These are phyloP conservation scores for Tympanuchus pallidicinctus DNA, from an alignment of 2,113 vertebrate genomes.

Conservation along the genomic window DNA sequence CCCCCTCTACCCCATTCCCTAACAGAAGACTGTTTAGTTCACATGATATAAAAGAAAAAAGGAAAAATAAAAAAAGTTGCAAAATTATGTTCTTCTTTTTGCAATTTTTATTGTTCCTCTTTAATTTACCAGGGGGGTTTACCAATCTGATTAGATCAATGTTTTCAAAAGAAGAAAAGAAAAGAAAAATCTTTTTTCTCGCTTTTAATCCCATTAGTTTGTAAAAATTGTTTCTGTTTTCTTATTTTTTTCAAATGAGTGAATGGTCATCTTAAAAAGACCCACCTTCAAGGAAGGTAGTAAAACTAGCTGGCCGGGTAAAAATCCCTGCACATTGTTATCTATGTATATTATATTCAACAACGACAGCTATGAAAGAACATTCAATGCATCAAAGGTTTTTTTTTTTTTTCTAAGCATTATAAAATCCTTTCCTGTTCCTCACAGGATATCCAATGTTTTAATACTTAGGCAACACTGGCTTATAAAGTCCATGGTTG, in stretches of 20 bases:
- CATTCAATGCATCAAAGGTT: constrained; percentile 92
- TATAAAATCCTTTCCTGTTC: constrained; percentile 94
- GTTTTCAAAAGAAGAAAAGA: constrained; percentile 77
- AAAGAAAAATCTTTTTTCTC: constrained; percentile 82
- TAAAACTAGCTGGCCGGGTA: constrained; percentile 92
- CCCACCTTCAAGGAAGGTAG: constrained; percentile 99
- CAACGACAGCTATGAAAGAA: constrained; percentile 92
- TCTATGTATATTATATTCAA: constrained; percentile 91
- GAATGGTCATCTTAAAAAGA: constrained; percentile 92
- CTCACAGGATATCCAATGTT: constrained; percentile 93
- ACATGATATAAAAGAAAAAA: constrained; percentile 92
- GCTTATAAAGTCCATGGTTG: constrained; percentile 99
- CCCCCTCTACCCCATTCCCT: constrained; percentile 92
- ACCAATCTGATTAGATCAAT: constrained; percentile 90
- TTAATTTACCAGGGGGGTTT: constrained; percentile 84
- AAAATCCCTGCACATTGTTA: constrained; percentile 91
- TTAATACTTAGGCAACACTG: constrained; percentile 99
- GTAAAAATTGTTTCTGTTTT: constrained; percentile 87
- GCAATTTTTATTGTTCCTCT: constrained; percentile 89
- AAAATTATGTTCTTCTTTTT: constrained; percentile 88
- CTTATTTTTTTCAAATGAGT: constrained; percentile 87
- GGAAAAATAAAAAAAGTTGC: constrained; percentile 88
- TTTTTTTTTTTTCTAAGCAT: constrained; percentile 89
- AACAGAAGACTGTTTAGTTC: constrained; percentile 99
- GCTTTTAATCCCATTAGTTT: constrained; percentile 83